Base-by-base conservation (phyloP, 2,113 vertebrate genomes). In the Orientallactaga bullata region DNA sequence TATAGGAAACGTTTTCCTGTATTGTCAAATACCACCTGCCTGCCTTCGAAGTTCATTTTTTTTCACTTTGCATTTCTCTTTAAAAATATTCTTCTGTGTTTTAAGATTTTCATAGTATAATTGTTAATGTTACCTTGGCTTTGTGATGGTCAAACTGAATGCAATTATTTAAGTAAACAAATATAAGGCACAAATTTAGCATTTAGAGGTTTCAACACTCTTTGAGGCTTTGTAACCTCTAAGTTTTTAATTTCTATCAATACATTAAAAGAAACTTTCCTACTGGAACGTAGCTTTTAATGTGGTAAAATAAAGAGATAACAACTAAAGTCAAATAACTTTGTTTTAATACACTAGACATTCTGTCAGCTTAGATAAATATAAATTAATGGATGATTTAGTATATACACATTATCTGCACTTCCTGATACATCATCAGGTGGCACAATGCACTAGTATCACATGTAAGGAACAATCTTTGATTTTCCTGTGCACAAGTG, bases 201-300 rank as follows among this genome's bases (percentile, higher is more conserved):
- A 55, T 13, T 55, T 55, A 7, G 12, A 55, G 55, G 55, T 55
- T 15, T 55, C 55, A 55, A 55, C 15, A 16, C 11, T 55, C 55
- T 13, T 55, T 55, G 55, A 55, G 55, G 32, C 32, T 77, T 94
- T 95, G 13, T 85, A 90, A 80, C 6, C 73, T 83, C 39, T 69
- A 61, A 85, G 35, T 89, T 93, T 61, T 74, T 85, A 71, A 78
- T 84, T 91, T 88, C 23, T 90, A 72, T 35, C 63, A 93, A 81
- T 58, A 77, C 0, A 65, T 79, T 55, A 74, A 18, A 84, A 88
- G 82, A 90, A 74, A 71, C 63, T 60, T 66, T 78, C 5, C 30
- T 63, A 66, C 32, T 88, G 15, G 68, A 32, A 47, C 88, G 35
- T 92, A 69, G 83, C 82, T 39, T 37, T 42, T 85, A 69, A 89